phyloP scores from a whole-genome alignment of 2,888 invertebrate species.

The Oeneis ivallda region DNA sequence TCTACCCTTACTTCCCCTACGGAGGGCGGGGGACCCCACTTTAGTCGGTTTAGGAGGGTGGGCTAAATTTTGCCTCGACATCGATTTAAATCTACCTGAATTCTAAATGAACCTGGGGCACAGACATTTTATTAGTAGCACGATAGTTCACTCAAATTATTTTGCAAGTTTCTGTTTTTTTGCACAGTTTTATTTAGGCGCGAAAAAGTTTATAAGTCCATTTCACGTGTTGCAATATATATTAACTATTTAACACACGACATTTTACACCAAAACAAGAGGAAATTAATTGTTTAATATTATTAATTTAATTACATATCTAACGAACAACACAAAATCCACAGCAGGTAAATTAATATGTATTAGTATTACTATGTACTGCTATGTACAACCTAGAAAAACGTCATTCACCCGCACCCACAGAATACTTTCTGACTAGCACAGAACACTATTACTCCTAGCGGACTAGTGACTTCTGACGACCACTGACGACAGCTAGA shows the following conservation, averaged over 20 bases:
- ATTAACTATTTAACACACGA: neutral
- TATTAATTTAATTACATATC: neutral
- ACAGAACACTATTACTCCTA: too few species aligned
- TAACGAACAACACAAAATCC: slow-evolving; percentile 2
- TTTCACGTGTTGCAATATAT: neutral
- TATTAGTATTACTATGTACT: too few species aligned
- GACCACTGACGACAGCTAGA: too few species aligned
- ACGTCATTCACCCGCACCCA: slow-evolving; percentile 26
- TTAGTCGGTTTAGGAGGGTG: slow-evolving; percentile 68
- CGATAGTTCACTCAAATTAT: neutral
- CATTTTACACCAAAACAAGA: neutral
- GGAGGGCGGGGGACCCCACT: slow-evolving; percentile 78
- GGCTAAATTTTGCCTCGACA: slow-evolving; percentile 63
- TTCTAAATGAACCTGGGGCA: slow-evolving; percentile 3
- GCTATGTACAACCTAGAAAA: too few species aligned
- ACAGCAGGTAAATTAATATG: too few species aligned
- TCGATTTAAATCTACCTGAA: slow-evolving; percentile 46
- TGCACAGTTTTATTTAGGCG: slow-evolving; percentile 27
- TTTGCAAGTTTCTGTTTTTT: neutral
- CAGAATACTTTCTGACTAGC: too few species aligned
- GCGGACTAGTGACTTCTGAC: slow-evolving; percentile 10
- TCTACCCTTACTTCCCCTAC: slow-evolving; percentile 71
- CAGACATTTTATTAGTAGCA: neutral
- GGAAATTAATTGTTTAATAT: neutral
- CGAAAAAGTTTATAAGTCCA: slow-evolving; percentile 28